Evolutionary conservation across 2,113 vertebrate species (phyloP).

Genomic region (Accipiter cooperii): DNA sequence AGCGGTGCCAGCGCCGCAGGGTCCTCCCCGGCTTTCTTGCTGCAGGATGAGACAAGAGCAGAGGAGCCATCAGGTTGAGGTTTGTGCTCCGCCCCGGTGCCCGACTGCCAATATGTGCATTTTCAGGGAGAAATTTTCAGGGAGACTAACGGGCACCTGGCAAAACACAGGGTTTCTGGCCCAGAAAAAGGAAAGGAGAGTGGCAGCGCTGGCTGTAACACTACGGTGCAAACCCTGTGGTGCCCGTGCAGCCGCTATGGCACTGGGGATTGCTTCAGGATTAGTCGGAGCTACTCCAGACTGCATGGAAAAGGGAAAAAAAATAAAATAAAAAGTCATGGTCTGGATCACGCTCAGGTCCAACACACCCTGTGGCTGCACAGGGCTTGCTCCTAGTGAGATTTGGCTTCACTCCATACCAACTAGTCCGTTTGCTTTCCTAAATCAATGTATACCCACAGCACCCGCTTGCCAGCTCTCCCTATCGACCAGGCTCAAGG

Average conservation of each 20-base stretch:
- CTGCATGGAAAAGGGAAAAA: not conserved
- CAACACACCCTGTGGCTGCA: not conserved
- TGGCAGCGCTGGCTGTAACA: rapidly evolving
- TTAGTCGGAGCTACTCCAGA: not conserved
- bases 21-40: slow-evolving; percentile 79
- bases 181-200: not conserved
- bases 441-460: rapidly evolving
- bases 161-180: rapidly evolving
- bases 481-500: rapidly evolving
- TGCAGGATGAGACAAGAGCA: not conserved
- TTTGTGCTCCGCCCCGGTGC: rapidly evolving
- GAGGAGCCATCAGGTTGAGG: rapidly evolving
- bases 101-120: rapidly evolving
- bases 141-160: not conserved
- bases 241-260: not conserved
- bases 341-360: rapidly evolving
- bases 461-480: not conserved
- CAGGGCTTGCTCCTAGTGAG: not conserved
- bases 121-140: not conserved
- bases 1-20: slow-evolving; percentile 72
- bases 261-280: not conserved
- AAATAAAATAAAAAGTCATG: too few relatives aligned
- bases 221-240: rapidly evolving
- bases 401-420: not conserved
- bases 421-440: not conserved